Evolutionary conservation across 2,113 vertebrate species (phyloP).

Genomic region (Oncorhynchus clarkii): DNA sequence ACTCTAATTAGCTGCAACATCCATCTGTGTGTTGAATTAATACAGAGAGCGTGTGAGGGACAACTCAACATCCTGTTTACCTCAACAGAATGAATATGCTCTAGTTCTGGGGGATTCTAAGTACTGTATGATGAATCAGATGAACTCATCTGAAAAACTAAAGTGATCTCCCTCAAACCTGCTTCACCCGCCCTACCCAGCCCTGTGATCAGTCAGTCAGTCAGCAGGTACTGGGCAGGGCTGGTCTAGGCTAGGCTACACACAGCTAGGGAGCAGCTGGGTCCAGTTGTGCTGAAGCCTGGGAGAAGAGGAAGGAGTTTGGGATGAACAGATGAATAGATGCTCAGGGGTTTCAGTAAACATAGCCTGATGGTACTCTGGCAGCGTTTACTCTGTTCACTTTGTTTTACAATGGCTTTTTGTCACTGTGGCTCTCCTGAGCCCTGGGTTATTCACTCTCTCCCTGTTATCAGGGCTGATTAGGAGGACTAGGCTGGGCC

Average conservation of each 20-base stretch:
- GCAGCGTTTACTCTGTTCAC: conserved; percentile 23
- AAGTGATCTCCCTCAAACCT: neutral
- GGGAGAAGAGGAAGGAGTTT: conserved; percentile 5
- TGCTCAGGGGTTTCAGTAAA: conserved; percentile 43
- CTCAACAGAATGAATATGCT: neutral
- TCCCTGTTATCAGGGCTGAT: neutral
- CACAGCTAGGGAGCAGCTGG: conserved; percentile 49
- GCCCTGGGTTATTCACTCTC: neutral
- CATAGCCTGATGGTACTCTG: conserved; percentile 34
- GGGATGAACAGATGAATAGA: conserved; percentile 45
- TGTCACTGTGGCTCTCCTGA: neutral
- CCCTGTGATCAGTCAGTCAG: neutral
- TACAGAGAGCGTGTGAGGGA: neutral
- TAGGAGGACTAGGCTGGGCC: neutral
- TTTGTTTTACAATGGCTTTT: neutral
- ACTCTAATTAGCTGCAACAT: conserved; percentile 5
- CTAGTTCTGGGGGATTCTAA: neutral
- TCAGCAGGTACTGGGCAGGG: conserved; percentile 12
- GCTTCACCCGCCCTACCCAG: neutral
- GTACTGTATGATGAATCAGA: no score
- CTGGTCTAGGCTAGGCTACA: neutral
- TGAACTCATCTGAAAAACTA: neutral
- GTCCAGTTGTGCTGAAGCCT: conserved; percentile 31
- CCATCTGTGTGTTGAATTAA: neutral
- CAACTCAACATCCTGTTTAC: neutral